Evolutionary conservation across 2,797 vertebrate species (phyloP), one percentile per base, ranked within the genome.

Genomic region (Silurus aristotelis): DNA sequence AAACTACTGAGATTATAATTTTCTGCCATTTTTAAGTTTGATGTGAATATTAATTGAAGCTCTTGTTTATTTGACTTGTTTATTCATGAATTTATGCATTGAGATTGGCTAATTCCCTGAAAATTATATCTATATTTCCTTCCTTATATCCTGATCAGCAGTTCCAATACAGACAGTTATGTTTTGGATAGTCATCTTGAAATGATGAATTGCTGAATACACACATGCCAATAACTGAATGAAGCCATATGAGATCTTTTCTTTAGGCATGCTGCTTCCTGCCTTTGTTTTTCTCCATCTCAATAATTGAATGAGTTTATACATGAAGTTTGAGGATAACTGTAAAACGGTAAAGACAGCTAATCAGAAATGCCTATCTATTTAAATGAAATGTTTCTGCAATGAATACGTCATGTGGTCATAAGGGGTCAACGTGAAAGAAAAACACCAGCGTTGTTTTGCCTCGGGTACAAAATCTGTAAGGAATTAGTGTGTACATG

Each of bases 181-280:
- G 70, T 80, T 80, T 84, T 71, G 61, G 60, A 83, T 52, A 31
- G 82, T 73, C 52, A 71, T 43, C 22, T 55, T 67, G 31, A 79
- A 66, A 67, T 84, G 52, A 84, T 87, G 82, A 87, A 87, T 73
- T 73, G 60, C 46, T 83, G 61, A 52, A 68, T 83, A 61, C n/a
- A 48, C 85, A 46, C 82, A 48, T 43, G 67, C 82, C 82, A 86
- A 20, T 52, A 73, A 76, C 71, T 61, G 31, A 77, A 79, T 61
- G 38, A 66, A 76, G 61, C 83, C 71, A 81, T 81, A 67, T 87
- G 66, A 22, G 12, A 3, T 66, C 60, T 31, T 61, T 17, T 63
- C 46, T 83, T 79, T 17, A 78, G 60, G 46, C 68, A 56, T 6
- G 3, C 63, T 67, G 60, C 48, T 55, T 80, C 0, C 3, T 27